phyloP scores from a whole-genome alignment of 2,888 invertebrate genomes.

The Brenthis ino region DNA sequence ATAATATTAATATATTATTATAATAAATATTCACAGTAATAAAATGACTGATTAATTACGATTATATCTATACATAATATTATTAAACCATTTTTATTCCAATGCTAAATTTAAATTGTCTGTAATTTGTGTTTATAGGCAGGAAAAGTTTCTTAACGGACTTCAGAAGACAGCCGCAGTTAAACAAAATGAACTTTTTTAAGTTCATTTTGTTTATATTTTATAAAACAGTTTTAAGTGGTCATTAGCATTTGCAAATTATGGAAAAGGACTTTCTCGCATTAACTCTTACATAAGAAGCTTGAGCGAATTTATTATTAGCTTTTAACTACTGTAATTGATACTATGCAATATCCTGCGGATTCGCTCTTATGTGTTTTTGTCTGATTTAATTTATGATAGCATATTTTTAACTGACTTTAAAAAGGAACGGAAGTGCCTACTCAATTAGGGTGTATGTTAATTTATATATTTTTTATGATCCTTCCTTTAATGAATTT shows the following conservation, averaged over 20 bases:
- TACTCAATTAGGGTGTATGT: no score
- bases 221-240: constrained; percentile 37
- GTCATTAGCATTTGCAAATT: constrained; percentile 35
- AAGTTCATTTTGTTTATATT: no score
- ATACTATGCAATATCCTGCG: background rate
- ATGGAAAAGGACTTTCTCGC: constrained; percentile 26
- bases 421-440: no score
- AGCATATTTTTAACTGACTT: no score
- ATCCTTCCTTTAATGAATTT: no score
- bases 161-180: constrained; percentile 30
- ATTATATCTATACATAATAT: background rate
- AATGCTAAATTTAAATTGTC: constrained; percentile 11
- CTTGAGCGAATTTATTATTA: constrained; percentile 6
- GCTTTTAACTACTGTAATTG: background rate
- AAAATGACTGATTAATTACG: no score
- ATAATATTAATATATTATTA: no score
- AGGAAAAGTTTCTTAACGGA: constrained; percentile 27
- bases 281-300: constrained; percentile 26
- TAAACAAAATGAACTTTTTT: constrained; percentile 27
- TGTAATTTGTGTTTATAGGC: constrained; percentile 8
- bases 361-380: no score
- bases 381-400: no score
- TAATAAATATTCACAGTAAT: no score
- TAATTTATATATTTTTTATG: no score
- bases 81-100: background rate